Evolutionary conservation across 2,113 vertebrate species (phyloP).

Genomic region (Alligator mississippiensis): DNA sequence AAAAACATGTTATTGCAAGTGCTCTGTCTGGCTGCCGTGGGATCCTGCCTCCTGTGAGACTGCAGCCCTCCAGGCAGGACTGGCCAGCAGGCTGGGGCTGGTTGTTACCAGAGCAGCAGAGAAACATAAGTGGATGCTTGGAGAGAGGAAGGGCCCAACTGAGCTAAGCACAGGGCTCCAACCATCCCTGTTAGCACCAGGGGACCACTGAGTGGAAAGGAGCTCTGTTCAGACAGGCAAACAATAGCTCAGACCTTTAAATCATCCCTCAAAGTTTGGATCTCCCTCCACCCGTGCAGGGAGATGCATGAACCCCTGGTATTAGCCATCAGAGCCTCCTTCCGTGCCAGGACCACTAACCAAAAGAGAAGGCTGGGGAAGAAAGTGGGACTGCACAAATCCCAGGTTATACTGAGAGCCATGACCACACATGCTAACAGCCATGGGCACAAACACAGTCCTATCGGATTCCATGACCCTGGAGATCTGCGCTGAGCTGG

Average conservation of each 20-base stretch:
- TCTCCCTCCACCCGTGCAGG: background rate
- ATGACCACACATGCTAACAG: too few species aligned
- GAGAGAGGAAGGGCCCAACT: background rate
- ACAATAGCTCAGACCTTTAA: background rate
- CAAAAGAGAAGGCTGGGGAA: background rate
- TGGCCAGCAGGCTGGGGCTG: rapidly evolving
- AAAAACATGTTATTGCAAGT: slow-evolving; percentile 61
- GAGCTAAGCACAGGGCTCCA: rapidly evolving
- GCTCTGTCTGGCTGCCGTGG: background rate
- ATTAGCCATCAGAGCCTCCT: background rate
- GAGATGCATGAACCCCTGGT: background rate
- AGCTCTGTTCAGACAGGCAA: background rate
- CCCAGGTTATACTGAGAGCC: background rate
- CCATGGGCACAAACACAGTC: background rate
- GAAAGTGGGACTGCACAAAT: background rate
- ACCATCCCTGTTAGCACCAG: rapidly evolving
- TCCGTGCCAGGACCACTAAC: background rate
- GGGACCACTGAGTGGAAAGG: background rate
- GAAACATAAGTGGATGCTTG: rapidly evolving
- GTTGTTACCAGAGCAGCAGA: background rate
- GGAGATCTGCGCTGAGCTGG: background rate
- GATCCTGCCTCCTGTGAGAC: background rate
- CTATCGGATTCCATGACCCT: background rate
- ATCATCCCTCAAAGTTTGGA: background rate
- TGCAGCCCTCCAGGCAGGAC: rapidly evolving